Evolutionary conservation across 2,797 vertebrate species (phyloP).

Genomic region (Gymnodraco acuticeps): DNA sequence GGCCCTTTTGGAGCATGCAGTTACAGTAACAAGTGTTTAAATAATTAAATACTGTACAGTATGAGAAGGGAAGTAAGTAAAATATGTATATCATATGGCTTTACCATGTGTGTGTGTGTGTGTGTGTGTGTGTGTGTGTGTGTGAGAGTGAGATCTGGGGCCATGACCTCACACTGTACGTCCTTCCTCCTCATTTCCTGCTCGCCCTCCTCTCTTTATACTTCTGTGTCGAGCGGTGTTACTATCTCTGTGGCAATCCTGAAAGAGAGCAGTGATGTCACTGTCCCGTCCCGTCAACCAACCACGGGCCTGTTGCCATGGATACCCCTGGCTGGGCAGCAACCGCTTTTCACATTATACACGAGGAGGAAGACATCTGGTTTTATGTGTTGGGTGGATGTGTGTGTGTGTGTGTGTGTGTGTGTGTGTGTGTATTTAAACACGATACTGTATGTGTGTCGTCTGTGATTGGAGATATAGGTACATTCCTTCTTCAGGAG

Average conservation of each 20-base stretch:
- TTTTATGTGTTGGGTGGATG: constrained; percentile 40
- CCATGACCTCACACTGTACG: constrained; percentile 21
- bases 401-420: constrained; percentile 9
- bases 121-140: background rate
- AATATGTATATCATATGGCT: no score
- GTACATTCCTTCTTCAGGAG: background rate
- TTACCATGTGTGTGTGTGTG: background rate
- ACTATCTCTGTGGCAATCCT: constrained; percentile 50
- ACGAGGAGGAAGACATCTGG: constrained; percentile 66
- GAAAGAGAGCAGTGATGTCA: constrained; percentile 63
- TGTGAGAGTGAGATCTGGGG: background rate
- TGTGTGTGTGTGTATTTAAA: background rate
- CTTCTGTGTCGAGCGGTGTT: constrained; percentile 20
- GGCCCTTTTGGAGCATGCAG: background rate
- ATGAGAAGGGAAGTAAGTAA: no score
- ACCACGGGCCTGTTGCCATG: constrained; percentile 64
- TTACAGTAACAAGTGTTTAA: background rate
- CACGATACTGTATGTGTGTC: background rate
- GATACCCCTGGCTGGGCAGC: constrained; percentile 56
- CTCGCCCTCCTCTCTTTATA: constrained; percentile 4
- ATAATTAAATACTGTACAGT: background rate
- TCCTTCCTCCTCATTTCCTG: constrained; percentile 5
- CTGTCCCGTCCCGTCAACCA: constrained; percentile 54
- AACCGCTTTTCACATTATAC: constrained; percentile 69
- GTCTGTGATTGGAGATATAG: background rate